A percentile compares a stretch with the other conserved stretches of the same genome.
phyloP scores from a whole-genome alignment of 2,888 invertebrate species.

The Netelia virgata region DNA sequence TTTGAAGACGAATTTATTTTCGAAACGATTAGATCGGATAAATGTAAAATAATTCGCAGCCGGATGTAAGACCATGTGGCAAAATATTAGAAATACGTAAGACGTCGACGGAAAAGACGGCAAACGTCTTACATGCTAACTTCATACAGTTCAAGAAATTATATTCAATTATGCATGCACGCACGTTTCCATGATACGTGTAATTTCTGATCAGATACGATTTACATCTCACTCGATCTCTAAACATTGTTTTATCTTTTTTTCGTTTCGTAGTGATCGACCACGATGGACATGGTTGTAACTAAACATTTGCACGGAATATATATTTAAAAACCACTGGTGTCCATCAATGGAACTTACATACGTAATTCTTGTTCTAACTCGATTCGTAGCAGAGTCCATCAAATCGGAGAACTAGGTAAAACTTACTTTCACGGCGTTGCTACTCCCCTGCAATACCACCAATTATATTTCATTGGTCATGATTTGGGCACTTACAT shows the following conservation, averaged over 20 bases:
- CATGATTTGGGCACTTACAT: constrained; percentile 68
- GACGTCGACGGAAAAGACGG: neutral
- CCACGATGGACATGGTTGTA: constrained; percentile 30
- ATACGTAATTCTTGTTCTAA: too few relatives aligned
- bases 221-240: constrained; percentile 4
- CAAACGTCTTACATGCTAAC: neutral
- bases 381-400: too few relatives aligned
- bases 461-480: constrained; percentile 62
- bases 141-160: constrained; percentile 22
- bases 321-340: neutral
- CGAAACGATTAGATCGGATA: neutral
- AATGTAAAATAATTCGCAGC: neutral
- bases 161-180: constrained; percentile 46
- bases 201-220: constrained; percentile 29
- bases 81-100: neutral
- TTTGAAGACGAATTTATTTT: neutral
- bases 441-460: constrained; percentile 52
- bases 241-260: constrained; percentile 29
- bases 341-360: too few relatives aligned
- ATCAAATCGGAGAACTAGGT: constrained; percentile 1
- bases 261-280: neutral
- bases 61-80: neutral
- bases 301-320: constrained; percentile 12
- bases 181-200: constrained; percentile 11
- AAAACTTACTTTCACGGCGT: constrained; percentile 40